Base-by-base conservation (phyloP, 53 echinoderm and acorn worm genomes). In the Apostichopus leukothele region DNA sequence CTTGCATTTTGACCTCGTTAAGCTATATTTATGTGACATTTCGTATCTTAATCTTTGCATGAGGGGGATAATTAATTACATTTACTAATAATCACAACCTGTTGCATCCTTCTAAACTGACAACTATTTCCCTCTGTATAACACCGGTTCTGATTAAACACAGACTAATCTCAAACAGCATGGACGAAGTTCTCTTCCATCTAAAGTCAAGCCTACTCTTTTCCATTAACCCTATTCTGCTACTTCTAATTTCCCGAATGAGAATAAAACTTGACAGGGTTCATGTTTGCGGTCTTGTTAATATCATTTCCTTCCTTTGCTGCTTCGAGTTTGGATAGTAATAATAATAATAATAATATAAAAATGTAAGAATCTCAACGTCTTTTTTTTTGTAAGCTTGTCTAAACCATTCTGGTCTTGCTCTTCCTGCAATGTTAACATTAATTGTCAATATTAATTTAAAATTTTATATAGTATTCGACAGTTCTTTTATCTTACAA, bases 201-300 rank as follows among this genome's bases (percentile, higher is more conserved):
- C 16, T 7, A 63, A 63, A 13, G 61, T 61, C 13, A 61, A 61
- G 13, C 13, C 61, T 61, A 39, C 39, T 61, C 13, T 13, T 78
- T 50, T 18, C 78, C 53, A 51, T 51, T 78, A 78, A 78, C 78
- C 78, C 9, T 12, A 78, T 78, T 78, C 11, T 78, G 78, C 53
- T 78, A 78, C 53, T 27, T 51, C 53, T 5, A 78, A 78, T 78
- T 78, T 78, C 78, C 78, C 78, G 78, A 78, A 50, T 27, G n/a
- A 13, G 5, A 7, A 12, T 76, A 16, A 78, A 9, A 6, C 53
- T 11, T 78, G 53, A 11, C 78, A 78, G 78, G 39, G 51, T 51
- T 11, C 16, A 52, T 3, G 11, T 50, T 52, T 78, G 78, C 78
- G 53, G 78, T 27, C 78, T 78, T 53, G 18, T 78, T 78, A 52